These are phyloP conservation scores for Yponomeuta cagnagella DNA, from an alignment of 2,888 invertebrate species.

Conservation along the genomic window DNA sequence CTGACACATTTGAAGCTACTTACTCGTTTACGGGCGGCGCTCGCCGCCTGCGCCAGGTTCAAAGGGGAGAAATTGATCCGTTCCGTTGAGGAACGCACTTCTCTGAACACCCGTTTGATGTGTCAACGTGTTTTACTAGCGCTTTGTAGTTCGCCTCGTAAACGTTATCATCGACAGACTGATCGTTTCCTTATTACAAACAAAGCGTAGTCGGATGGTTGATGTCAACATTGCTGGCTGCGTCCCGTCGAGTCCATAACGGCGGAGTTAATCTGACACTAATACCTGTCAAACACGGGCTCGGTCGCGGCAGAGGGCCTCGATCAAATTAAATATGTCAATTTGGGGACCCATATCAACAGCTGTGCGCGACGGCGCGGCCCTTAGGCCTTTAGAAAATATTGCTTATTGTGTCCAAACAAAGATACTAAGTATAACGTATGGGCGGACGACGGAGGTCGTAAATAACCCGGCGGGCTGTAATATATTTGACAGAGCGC, in stretches of 20 bases:
- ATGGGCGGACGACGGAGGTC: conserved; percentile 73
- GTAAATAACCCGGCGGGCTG: conserved; percentile 74
- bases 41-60: conserved; percentile 38
- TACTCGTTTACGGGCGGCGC: conserved; percentile 56
- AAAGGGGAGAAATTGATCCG: conserved; percentile 65
- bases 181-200: conserved; percentile 15
- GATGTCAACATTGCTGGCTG: conserved; percentile 43
- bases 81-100: conserved; percentile 36
- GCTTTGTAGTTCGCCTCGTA: conserved; percentile 27
- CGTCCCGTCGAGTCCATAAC: conserved; percentile 60
- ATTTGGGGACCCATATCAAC: conserved; percentile 75
- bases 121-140: conserved; percentile 35
- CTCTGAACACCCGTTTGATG: conserved; percentile 54
- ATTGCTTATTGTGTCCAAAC: conserved; percentile 77
- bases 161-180: conserved; percentile 20
- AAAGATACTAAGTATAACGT: conserved; percentile 77
- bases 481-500: conserved; percentile 76
- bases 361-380: conserved; percentile 70
- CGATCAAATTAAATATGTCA: conserved; percentile 76
- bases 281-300: conserved; percentile 71
- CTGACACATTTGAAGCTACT: conserved; percentile 68
- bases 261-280: conserved; percentile 72
- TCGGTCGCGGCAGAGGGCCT: conserved; percentile 47
- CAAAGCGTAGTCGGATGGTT: not conserved
- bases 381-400: conserved; percentile 63